Conservation (phyloP, 2,888 invertebrate species). For the Nomada ferruginata region DNA sequence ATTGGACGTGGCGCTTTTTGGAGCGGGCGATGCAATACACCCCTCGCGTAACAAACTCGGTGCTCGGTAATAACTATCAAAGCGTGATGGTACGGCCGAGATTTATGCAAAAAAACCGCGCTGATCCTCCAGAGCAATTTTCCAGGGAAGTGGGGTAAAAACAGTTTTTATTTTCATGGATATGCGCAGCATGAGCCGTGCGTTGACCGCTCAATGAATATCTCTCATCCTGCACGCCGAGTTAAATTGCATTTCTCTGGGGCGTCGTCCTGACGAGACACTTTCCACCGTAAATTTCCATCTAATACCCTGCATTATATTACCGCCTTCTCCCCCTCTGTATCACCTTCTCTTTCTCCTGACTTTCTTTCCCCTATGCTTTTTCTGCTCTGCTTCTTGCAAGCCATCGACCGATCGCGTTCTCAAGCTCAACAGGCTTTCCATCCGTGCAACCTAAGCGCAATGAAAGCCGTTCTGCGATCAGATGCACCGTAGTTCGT, state of each 20-base stretch:
- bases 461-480: neutral
- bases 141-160: conserved; percentile 27
- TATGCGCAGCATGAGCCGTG: conserved; percentile 14
- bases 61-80: neutral
- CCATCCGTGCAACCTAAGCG: neutral
- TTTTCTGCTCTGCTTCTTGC: neutral
- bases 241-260: conserved; percentile 70
- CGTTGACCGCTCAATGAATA: conserved; percentile 56
- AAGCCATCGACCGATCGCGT: too few relatives aligned
- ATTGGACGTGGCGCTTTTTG: too few relatives aligned
- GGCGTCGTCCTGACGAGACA: conserved; percentile 58
- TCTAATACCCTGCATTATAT: conserved; percentile 38
- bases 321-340: neutral
- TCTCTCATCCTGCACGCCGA: conserved; percentile 41
- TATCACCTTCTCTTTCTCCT: neutral
- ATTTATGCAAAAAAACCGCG: conserved; percentile 28
- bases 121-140: conserved; percentile 41
- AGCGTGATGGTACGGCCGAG: neutral
- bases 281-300: conserved; percentile 58
- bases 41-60: neutral
- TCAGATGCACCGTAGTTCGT: neutral
- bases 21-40: neutral
- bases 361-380: too few relatives aligned
- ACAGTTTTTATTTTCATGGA: conserved; percentile 43
- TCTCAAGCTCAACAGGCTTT: neutral